Evolutionary conservation across 2,888 invertebrate genomes (phyloP).

Genomic region (Onchidella celtica): DNA sequence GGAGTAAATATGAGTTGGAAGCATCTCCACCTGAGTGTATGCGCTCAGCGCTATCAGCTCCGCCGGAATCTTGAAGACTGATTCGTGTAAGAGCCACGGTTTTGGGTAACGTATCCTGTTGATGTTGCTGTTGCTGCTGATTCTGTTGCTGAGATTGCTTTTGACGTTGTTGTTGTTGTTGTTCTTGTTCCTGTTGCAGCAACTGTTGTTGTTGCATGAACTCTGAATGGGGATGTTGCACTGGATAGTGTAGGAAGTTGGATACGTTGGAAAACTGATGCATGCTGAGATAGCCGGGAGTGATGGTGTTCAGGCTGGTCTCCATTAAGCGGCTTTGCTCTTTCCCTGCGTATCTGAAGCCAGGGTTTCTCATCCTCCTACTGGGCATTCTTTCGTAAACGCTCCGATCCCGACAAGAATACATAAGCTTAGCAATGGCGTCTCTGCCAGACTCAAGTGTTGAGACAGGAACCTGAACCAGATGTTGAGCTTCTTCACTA

Average conservation of each 20-base stretch:
- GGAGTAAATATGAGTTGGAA: too few relatives aligned
- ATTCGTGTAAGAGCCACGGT: neutral
- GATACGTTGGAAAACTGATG: conserved; percentile 43
- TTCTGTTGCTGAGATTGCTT: conserved; percentile 17
- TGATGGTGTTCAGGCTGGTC: conserved; percentile 48
- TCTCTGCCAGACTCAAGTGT: conserved; percentile 8
- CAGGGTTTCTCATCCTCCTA: conserved; percentile 26
- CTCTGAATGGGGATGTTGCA: neutral
- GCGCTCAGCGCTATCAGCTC: too few relatives aligned
- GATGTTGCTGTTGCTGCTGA: neutral
- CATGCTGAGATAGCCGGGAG: conserved; percentile 46
- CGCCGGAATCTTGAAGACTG: neutral
- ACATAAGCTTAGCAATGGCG: conserved; percentile 37
- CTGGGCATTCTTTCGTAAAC: conserved; percentile 38
- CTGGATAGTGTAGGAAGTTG: neutral
- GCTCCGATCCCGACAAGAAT: conserved; percentile 39
- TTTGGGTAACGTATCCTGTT: neutral
- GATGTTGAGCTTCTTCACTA: neutral
- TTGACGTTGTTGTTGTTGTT: neutral
- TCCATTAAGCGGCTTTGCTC: conserved; percentile 38
- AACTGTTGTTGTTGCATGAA: neutral
- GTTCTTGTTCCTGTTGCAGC: conserved; percentile 2
- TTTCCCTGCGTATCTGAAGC: conserved; percentile 32
- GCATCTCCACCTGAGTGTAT: too few relatives aligned
- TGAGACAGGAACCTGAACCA: neutral